Evolutionary conservation across 2,888 invertebrate species (phyloP).

Genomic region (Diloba caeruleocephala): DNA sequence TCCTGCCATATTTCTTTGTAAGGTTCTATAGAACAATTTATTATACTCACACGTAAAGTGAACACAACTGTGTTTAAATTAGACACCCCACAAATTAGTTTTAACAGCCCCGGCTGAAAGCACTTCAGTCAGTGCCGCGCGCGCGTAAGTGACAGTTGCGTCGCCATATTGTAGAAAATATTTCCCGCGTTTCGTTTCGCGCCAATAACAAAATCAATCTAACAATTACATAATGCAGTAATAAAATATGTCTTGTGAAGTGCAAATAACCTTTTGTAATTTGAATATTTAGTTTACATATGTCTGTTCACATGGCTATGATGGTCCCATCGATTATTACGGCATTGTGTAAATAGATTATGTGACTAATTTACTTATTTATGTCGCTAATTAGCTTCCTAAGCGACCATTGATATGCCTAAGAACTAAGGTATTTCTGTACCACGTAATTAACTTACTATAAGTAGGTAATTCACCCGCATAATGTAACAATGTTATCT

Average conservation of each 20-base stretch:
- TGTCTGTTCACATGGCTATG: constrained; percentile 61
- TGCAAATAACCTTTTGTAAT: constrained; percentile 4
- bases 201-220: constrained; percentile 18
- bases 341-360: constrained; percentile 38
- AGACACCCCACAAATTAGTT: constrained; percentile 50
- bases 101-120: constrained; percentile 62
- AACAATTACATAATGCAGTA: background rate
- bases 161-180: constrained; percentile 63
- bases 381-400: constrained; percentile 30
- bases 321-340: constrained; percentile 62
- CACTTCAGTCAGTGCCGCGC: constrained; percentile 75
- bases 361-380: constrained; percentile 32
- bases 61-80: constrained; percentile 22
- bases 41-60: constrained; percentile 12
- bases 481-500: constrained; percentile 54
- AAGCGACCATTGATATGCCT: constrained; percentile 8
- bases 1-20: too few species aligned
- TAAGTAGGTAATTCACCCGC: constrained; percentile 43
- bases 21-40: constrained; percentile 18
- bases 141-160: constrained; percentile 67
- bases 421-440: constrained; percentile 7
- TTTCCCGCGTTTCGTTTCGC: constrained; percentile 69
- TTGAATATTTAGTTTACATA: constrained; percentile 26
- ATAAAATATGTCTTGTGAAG: constrained; percentile 13
- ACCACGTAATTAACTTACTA: constrained; percentile 33